Conservation (phyloP, 2,888 invertebrate species). For the Lycaena phlaeas region DNA sequence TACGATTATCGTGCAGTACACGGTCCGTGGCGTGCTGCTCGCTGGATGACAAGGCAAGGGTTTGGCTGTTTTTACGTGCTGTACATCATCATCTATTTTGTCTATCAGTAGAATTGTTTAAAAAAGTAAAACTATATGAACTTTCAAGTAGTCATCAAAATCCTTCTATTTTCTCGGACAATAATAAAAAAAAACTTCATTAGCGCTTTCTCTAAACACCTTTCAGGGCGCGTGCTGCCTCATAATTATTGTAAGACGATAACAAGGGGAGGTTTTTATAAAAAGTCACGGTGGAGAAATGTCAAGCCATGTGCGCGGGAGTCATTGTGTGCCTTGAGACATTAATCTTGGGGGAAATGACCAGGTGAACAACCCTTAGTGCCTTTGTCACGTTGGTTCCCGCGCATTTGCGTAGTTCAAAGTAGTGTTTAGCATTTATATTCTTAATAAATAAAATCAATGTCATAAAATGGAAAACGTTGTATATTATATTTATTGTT, state of each 20-base stretch:
- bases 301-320: constrained; percentile 61
- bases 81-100: too few relatives aligned
- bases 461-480: too few relatives aligned
- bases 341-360: constrained; percentile 58
- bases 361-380: constrained; percentile 54
- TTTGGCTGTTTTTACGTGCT: too few relatives aligned
- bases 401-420: background rate
- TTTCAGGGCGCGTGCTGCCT: constrained; percentile 56
- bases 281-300: constrained; percentile 42
- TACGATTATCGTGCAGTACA: too few relatives aligned
- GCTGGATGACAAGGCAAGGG: too few relatives aligned
- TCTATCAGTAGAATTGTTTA: too few relatives aligned
- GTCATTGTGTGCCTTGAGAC: constrained; percentile 54
- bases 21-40: too few relatives aligned
- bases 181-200: constrained; percentile 38
- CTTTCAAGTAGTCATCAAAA: background rate
- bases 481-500: too few relatives aligned
- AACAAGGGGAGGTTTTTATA: constrained; percentile 53
- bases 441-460: too few relatives aligned
- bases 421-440: background rate
- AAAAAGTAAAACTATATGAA: too few relatives aligned
- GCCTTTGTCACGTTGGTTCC: constrained; percentile 11
- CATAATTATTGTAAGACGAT: constrained; percentile 42
- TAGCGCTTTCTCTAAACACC: constrained; percentile 64
- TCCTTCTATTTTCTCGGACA: background rate